These are phyloP conservation scores for Gortyna flavago DNA, from an alignment of 2,888 invertebrate genomes.

Conservation along the genomic window DNA sequence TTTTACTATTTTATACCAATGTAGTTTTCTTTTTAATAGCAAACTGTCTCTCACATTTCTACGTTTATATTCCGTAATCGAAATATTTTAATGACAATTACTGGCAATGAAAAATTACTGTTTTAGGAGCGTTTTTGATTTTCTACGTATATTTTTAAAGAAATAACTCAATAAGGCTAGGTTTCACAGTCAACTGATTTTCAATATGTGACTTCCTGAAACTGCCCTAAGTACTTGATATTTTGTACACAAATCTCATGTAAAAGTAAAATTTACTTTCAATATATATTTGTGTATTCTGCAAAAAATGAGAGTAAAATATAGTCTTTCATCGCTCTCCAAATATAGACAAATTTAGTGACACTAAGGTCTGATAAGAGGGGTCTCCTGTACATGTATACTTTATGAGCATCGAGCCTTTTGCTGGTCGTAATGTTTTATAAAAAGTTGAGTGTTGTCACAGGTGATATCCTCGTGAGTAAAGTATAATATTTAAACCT, in stretches of 20 bases:
- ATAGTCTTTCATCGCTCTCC: conserved; percentile 9
- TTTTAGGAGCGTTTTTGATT: background rate
- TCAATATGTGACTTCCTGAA: background rate
- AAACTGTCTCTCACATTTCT: conserved; percentile 4
- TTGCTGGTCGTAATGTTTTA: background rate
- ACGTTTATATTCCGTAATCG: conserved; percentile 6
- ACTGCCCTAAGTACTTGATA: too few relatives aligned
- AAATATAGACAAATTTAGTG: conserved; percentile 55
- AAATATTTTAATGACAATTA: background rate
- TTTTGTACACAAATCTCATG: conserved; percentile 8
- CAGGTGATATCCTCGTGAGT: background rate
- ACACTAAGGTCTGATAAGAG: conserved; percentile 68
- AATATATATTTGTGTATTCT: conserved; percentile 15
- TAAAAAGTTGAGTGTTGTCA: background rate
- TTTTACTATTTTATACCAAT: conserved; percentile 39
- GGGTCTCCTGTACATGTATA: conserved; percentile 67
- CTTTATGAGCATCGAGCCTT: conserved; percentile 59
- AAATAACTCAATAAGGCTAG: background rate
- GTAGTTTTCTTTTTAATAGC: conserved; percentile 26
- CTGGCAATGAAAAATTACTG: background rate
- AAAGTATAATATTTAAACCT: too few relatives aligned
- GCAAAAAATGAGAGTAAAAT: conserved; percentile 12
- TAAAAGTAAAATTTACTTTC: too few relatives aligned
- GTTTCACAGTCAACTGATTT: background rate
- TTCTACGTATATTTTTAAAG: background rate